These are phyloP conservation scores for Lepus townsendii DNA, from an alignment of 2,797 vertebrate genomes.

Conservation along the genomic window DNA sequence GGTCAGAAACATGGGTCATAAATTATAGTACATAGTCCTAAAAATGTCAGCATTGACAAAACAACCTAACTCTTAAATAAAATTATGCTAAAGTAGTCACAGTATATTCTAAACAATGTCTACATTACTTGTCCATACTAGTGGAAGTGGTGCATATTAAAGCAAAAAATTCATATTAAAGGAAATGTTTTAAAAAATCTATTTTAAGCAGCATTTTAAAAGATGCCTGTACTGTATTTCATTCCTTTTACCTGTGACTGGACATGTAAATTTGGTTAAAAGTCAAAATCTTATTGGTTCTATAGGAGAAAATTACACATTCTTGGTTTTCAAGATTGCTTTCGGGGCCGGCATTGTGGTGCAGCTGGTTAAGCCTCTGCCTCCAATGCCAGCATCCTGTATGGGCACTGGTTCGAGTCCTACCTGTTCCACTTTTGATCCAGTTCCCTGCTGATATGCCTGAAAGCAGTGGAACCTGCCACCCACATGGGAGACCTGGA, in stretches of 20 bases:
- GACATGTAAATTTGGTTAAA: conserved; percentile 43
- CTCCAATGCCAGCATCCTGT: too few species aligned
- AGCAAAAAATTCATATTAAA: conserved; percentile 36
- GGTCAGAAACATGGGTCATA: conserved; percentile 43
- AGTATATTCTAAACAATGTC: conserved; percentile 52
- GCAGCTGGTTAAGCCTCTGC: too few species aligned
- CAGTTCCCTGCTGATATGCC: too few species aligned
- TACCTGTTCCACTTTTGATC: too few species aligned
- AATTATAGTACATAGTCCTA: background rate
- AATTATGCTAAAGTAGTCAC: conserved; percentile 34
- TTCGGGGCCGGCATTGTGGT: background rate
- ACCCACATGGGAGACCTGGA: too few species aligned
- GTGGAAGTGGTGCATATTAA: conserved; percentile 1
- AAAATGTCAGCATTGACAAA: conserved; percentile 39
- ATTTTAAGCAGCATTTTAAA: conserved; percentile 60
- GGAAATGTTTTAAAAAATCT: conserved; percentile 48
- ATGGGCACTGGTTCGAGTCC: too few species aligned
- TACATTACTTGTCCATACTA: conserved; percentile 40
- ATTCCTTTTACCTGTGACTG: conserved; percentile 23
- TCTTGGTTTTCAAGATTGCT: conserved; percentile 65
- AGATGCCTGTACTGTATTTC: conserved; percentile 28
- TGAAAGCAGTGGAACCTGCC: too few species aligned
- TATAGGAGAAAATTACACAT: conserved; percentile 40
- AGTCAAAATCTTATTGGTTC: background rate
- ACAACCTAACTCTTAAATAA: background rate